phyloP scores from a whole-genome alignment of 1,140 invertebrate species.

The Hypsibius dujardini region DNA sequence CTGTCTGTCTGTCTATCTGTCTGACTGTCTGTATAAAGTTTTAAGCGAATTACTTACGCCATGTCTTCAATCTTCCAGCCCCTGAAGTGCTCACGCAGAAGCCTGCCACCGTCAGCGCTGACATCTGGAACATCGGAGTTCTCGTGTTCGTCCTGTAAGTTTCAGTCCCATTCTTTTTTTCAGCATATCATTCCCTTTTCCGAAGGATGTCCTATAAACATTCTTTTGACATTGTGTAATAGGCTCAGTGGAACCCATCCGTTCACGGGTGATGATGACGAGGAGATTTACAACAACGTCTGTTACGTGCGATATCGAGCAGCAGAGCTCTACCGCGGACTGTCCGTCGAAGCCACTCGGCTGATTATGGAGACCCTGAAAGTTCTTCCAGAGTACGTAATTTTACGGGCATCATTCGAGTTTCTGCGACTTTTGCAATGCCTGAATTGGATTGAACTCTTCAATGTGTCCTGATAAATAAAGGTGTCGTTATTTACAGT shows the following conservation, averaged over 20 bases:
- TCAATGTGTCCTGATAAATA: too few species aligned
- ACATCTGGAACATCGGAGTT: conserved; percentile 88
- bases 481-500: too few species aligned
- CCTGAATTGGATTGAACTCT: too few species aligned
- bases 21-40: too few species aligned
- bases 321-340: conserved; percentile 78
- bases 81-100: conserved; percentile 61
- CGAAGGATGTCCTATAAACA: too few species aligned
- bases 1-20: too few species aligned
- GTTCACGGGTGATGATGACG: conserved; percentile 32
- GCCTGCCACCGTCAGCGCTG: conserved; percentile 44
- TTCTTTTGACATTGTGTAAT: conserved; percentile 21
- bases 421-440: too few species aligned
- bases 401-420: too few species aligned
- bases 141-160: conserved; percentile 67
- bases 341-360: conserved; percentile 75
- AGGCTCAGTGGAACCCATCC: conserved; percentile 33
- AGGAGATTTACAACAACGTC: conserved; percentile 31
- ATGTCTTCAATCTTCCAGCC: conserved; percentile 42
- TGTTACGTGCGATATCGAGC: conserved; percentile 62
- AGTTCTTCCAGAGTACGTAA: conserved; percentile 68
- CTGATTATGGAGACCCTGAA: conserved; percentile 91
- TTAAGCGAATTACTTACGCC: too few species aligned
- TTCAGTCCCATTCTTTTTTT: too few species aligned
- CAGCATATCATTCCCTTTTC: too few species aligned